Evolutionary conservation across 1,140 invertebrate genomes (phyloP), one percentile per base, ranked within the genome.

Genomic region (Cyclargus thomasi): DNA sequence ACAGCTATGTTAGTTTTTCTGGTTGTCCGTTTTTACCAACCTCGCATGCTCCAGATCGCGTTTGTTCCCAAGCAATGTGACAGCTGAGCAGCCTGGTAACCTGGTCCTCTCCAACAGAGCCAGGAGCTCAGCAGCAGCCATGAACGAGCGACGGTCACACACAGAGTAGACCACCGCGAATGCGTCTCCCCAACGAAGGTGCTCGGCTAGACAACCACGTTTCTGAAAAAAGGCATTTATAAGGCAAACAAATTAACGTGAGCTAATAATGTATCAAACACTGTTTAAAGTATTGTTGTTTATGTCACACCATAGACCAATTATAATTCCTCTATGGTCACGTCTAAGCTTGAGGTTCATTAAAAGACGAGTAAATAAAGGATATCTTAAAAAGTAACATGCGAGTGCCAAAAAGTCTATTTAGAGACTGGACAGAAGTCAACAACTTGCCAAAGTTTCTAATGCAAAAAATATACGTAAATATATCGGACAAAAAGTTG

Each of bases 111-210:
- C 92, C 62, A 97, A 88, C 63, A 94, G 92, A 65, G 95, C 93
- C 29, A 97, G 83, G 16, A 95, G 88, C 68, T 93, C 93, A 18
- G 93, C 92, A 0, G 95, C 95, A 73, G 94, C 93, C 70, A 94
- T 89, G 88, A 97, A 97, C 67, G 95, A 95, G n/a, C 92, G 91
- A 73, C 93, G 92, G 79, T 95, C 95, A 74, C 93, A 95, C 10
- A 97, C 95, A 62, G 95, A 95, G 90, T 97, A 97, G n/a, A 97
- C 95, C 64, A 97, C 92, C 3, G 96, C 94, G 81, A 96, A 96
- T 0, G 95, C 95, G 78, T 96, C 95, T 4, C 95, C 95, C 96
- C 96, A 97, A 74, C 94, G 91, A 64, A 96, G 92, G 80, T 96
- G 95, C 70, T 95, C 94, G 69, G 95, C 94, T 17, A 95, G 87